phyloP scores from a whole-genome alignment of 1,140 invertebrate genomes.

The Oedothorax gibbosus region DNA sequence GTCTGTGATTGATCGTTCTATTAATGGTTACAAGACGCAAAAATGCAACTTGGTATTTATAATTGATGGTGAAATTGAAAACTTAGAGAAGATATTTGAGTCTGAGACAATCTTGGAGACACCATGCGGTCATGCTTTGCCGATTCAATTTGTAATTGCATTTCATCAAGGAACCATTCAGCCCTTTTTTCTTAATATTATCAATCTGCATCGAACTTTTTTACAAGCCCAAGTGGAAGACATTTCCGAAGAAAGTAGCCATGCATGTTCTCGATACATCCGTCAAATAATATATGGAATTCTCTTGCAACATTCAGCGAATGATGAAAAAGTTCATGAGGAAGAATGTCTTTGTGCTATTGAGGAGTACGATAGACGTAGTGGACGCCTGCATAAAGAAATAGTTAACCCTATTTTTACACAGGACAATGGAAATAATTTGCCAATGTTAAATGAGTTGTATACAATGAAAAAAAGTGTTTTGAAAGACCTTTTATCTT shows the following conservation, averaged over 20 bases:
- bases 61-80: conserved; percentile 8
- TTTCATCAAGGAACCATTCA: conserved; percentile 74
- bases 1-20: conserved; percentile 60
- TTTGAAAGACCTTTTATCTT: conserved; percentile 62
- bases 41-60: conserved; percentile 23
- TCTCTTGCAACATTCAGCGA: conserved; percentile 69
- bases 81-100: conserved; percentile 18
- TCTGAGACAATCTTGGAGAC: conserved; percentile 48
- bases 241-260: conserved; percentile 73
- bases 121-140: conserved; percentile 65
- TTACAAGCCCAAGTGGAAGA: conserved; percentile 81
- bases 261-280: conserved; percentile 75
- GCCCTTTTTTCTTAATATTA: conserved; percentile 76
- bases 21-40: conserved; percentile 63
- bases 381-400: conserved; percentile 63
- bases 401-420: conserved; percentile 63
- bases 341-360: conserved; percentile 68
- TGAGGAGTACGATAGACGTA: conserved; percentile 66
- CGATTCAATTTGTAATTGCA: conserved; percentile 77
- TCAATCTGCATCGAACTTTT: conserved; percentile 76
- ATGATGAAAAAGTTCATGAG: conserved; percentile 64
- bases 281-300: conserved; percentile 77
- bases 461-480: conserved; percentile 41
- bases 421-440: conserved; percentile 61
- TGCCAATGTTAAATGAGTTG: conserved; percentile 63